Percentiles rank a stretch among this genome's conserved stretches.
Conservation (phyloP, 2,888 invertebrate genomes). For the Ectemnius continuus region DNA sequence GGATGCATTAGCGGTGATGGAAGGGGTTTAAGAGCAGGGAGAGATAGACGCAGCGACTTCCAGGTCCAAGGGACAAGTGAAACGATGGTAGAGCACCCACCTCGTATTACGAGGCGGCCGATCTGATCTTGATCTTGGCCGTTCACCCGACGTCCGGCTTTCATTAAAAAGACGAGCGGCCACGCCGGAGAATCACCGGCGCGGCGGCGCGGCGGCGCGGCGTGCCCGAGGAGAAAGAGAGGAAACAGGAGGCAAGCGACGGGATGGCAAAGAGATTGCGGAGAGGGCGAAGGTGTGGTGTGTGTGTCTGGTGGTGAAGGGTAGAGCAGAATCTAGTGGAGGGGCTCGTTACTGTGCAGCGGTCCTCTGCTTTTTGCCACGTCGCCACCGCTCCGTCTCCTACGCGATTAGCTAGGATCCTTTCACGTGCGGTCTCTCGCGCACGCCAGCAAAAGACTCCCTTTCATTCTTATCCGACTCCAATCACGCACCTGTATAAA, state of each 20-base stretch:
- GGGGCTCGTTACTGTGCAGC: neutral
- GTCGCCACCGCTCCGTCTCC: neutral
- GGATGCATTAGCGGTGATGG: neutral
- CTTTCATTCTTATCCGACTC: conserved; percentile 65
- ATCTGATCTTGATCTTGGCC: conserved; percentile 69
- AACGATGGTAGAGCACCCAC: conserved; percentile 38
- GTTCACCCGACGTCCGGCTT: conserved; percentile 59
- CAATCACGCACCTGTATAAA: conserved; percentile 65
- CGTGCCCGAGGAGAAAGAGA: conserved; percentile 26
- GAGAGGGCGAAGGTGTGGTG: conserved; percentile 20
- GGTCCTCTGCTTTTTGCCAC: conserved; percentile 51
- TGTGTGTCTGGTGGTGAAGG: conserved; percentile 38
- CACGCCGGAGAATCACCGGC: conserved; percentile 11
- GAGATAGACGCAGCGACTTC: conserved; percentile 17
- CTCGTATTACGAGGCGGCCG: conserved; percentile 40
- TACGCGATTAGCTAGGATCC: conserved; percentile 52
- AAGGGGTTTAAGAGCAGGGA: neutral
- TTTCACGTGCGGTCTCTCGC: conserved; percentile 52
- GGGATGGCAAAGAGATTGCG: neutral
- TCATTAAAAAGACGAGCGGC: conserved; percentile 52
- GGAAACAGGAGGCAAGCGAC: conserved; percentile 38
- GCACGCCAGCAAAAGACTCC: conserved; percentile 52
- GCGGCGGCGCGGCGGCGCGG: no score
- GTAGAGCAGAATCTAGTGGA: conserved; percentile 16
- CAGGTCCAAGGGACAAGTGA: conserved; percentile 43